Base-by-base conservation (phyloP, 2,113 vertebrate species). In the Haliaeetus leucogaster region DNA sequence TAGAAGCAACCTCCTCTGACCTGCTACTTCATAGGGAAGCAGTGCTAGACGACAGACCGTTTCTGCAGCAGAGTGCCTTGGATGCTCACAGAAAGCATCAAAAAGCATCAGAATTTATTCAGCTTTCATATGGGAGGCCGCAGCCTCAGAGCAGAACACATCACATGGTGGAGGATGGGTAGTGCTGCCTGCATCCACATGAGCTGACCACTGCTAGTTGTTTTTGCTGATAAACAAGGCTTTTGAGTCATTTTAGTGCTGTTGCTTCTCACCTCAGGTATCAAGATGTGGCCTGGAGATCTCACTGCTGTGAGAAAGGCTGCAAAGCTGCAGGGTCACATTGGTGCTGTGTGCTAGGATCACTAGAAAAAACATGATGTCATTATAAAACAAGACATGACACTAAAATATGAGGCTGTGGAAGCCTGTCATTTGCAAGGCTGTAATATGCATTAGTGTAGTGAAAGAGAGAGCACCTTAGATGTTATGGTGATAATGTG, bases 391-490 rank as follows among this genome's bases (percentile, higher is more conserved):
- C 29, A 85, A 70, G 70, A 68, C 66, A 25, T 62, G 77, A 72
- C 81, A 65, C 68, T 82, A 68, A 95, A 92, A 82, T 81, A 86
- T 3, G 36, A 85, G 43, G 20, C 76, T 86, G 20, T 91, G 67
- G 91, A 94, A 96, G 26, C 42, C 76, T 87, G n/a, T 93, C 61
- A 81, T 97, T 97, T 96, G 32, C 73, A 88, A 68, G 36, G 40
- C 62, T 87, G 77, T 61, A 89, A 78, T 89, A 78, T 62, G 50
- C 22, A 20, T 55, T 86, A 67, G 80, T 5, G 9, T 42, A 86
- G 52, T 52, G 67, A 89, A 90, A 95, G 79, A 85, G 48, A 68
- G 47, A 73, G 29, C 16, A 66, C 38, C 66, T 53, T 52, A 68
- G 63, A 83, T 90, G 66, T 61, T 74, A 8, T 10, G 66, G 30